Evolutionary conservation across 2,113 vertebrate species (phyloP), one percentile per base, ranked within the genome.

Genomic region (Cyprinus carpio): DNA sequence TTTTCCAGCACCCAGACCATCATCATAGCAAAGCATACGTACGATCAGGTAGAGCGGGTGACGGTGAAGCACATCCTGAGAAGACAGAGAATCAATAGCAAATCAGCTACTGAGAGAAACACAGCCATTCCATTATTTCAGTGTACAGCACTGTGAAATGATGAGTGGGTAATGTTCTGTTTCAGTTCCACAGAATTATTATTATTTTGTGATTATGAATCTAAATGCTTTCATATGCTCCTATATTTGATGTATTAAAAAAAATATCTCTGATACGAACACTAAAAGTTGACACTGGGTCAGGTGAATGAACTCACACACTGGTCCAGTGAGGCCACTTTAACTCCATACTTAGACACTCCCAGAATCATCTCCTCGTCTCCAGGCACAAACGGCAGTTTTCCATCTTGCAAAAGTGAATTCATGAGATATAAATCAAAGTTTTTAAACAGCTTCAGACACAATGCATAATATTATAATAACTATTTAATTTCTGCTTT

Each of bases 271-370:
- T 67, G 6, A 67, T 8, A 18, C 6, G 15, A 67, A 67, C 65
- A 34, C 29, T 67, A 31, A 69, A 34, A 8, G 0, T 34, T 34
- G 29, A 69, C 31, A 69, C 9, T 37, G 31, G 20, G 67, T 29
- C 16, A n/a, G 56, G 7, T 60, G 8, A n/a, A 60, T n/a, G 56
- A 37, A 96, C 98, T 98, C 94, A 99, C 98, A 95, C 96, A 98
- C 87, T 98, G 97, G 91, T 99, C 97, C 85, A 95, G 92, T 0
- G 96, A 97, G 27, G 96, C 96, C 34, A 99, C 96, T 95, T 98
- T 99, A 89, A 99, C 96, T 16, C 98, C 98, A 0, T 99, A 96
- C 92, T 98, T 99, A 71, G 98, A 99, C 86, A 99, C 97, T 46
- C 94, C 96, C 93, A 99, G 95, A 78, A 97, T 94, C 92, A 98